Percentiles rank a stretch among this genome's conserved stretches.
Conservation (phyloP, 2,113 vertebrate species). For the Echinops telfairi region DNA sequence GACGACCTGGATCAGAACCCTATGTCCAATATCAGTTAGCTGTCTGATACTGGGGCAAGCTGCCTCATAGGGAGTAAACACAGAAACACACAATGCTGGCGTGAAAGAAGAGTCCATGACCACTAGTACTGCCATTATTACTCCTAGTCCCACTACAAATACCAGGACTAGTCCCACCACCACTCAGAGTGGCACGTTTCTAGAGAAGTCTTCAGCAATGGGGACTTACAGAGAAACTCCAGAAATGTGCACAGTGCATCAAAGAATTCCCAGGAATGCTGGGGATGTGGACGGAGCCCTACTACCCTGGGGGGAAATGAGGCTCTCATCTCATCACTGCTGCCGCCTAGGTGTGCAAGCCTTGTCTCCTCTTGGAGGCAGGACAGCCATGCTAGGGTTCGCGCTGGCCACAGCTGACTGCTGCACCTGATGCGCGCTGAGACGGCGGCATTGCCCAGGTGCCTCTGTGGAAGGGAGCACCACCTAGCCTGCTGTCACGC, state of each 20-base stretch:
- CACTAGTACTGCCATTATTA: no score
- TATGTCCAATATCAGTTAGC: background rate
- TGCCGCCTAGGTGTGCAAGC: background rate
- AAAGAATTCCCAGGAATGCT: no score
- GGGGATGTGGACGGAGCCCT: no score
- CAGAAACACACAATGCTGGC: background rate
- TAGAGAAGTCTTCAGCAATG: no score
- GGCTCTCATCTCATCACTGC: background rate
- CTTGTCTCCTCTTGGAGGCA: background rate
- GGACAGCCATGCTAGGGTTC: background rate
- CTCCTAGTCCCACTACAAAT: no score
- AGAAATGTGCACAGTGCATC: no score
- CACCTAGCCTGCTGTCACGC: background rate
- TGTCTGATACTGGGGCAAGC: background rate
- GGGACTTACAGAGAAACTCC: no score
- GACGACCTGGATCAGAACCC: constrained; percentile 3
- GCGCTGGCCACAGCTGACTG: background rate
- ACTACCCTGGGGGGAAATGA: background rate
- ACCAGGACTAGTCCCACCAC: no score
- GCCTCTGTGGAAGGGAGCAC: background rate
- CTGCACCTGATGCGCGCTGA: background rate
- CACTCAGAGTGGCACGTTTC: no score
- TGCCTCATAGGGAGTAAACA: background rate
- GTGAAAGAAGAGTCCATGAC: background rate
- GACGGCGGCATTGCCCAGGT: background rate